A percentile compares a stretch with the other conserved stretches of the same genome.
These are phyloP conservation scores for Spialia ferax DNA, from an alignment of 2,888 invertebrate species.

Conservation along the genomic window DNA sequence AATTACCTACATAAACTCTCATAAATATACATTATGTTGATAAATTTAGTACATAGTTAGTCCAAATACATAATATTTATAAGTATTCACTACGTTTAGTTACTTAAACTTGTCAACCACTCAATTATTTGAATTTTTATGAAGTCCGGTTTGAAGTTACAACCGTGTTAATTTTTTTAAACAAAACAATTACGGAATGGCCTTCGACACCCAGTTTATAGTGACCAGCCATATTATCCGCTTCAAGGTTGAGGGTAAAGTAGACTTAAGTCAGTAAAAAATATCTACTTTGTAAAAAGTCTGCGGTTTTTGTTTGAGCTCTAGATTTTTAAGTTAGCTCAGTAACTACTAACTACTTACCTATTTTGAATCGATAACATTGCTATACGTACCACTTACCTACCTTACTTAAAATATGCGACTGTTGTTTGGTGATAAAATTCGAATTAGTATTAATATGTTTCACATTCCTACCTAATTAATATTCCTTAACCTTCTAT, in stretches of 20 bases:
- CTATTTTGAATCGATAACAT: background rate
- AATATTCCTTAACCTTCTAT: background rate
- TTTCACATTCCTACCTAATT: background rate
- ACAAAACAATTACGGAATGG: constrained; percentile 36
- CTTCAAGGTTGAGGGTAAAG: constrained; percentile 34
- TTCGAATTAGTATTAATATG: background rate
- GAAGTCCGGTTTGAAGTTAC: constrained; percentile 22
- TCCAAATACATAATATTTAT: background rate
- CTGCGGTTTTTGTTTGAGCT: background rate
- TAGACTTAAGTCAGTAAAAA: constrained; percentile 11
- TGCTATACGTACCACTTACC: background rate
- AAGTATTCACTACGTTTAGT: background rate
- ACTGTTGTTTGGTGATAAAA: background rate
- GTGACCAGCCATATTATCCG: constrained; percentile 23
- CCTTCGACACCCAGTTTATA: constrained; percentile 31
- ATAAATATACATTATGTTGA: too few species aligned
- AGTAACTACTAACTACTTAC: background rate
- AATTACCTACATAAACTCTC: too few species aligned
- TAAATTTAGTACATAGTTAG: background rate
- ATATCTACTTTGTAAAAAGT: constrained; percentile 3
- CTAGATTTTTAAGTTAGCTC: background rate
- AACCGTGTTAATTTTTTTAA: constrained; percentile 32
- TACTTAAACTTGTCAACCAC: constrained; percentile 31
- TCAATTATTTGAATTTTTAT: constrained; percentile 25
- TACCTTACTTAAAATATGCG: too few species aligned